A percentile compares a stretch with the other conserved stretches of the same genome.
These are phyloP conservation scores for Cheilosia vulpina DNA, from an alignment of 2,888 invertebrate genomes.

Conservation along the genomic window DNA sequence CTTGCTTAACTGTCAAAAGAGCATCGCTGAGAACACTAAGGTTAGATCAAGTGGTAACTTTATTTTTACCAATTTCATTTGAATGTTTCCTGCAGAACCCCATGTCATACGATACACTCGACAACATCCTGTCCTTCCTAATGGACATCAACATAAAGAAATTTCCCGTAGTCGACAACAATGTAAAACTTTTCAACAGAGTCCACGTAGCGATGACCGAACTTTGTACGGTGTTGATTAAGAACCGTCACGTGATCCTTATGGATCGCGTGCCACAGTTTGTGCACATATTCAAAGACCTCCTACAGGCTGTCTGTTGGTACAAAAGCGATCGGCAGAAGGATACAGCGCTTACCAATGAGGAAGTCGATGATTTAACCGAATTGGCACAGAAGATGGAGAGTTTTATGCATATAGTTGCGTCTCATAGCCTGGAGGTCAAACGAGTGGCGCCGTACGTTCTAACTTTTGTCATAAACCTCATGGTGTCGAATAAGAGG, in stretches of 20 bases:
- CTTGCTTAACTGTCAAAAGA: constrained; percentile 79
- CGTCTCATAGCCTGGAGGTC: constrained; percentile 78
- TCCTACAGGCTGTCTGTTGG: constrained; percentile 81
- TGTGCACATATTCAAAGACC: constrained; percentile 80
- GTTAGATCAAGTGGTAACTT: constrained; percentile 67
- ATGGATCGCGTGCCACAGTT: constrained; percentile 82
- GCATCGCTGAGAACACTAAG: constrained; percentile 79
- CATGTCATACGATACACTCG: constrained; percentile 80
- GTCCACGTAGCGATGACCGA: constrained; percentile 78
- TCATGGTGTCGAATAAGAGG: constrained; percentile 81
- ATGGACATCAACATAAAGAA: constrained; percentile 81
- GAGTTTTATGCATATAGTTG: constrained; percentile 79
- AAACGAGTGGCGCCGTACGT: constrained; percentile 82
- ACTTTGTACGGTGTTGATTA: constrained; percentile 79
- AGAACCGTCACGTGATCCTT: constrained; percentile 78
- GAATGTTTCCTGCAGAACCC: constrained; percentile 76
- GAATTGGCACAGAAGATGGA: constrained; percentile 81
- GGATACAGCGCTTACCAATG: constrained; percentile 77
- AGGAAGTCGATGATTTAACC: constrained; percentile 80
- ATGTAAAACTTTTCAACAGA: constrained; percentile 76
- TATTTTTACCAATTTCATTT: neutral
- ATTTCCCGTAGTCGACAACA: constrained; percentile 77
- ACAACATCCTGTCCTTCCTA: constrained; percentile 80
- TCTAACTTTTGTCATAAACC: constrained; percentile 80
- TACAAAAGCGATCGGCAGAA: constrained; percentile 81